phyloP scores from a whole-genome alignment of 2,888 invertebrate genomes.

The Nymphalis polychloros region DNA sequence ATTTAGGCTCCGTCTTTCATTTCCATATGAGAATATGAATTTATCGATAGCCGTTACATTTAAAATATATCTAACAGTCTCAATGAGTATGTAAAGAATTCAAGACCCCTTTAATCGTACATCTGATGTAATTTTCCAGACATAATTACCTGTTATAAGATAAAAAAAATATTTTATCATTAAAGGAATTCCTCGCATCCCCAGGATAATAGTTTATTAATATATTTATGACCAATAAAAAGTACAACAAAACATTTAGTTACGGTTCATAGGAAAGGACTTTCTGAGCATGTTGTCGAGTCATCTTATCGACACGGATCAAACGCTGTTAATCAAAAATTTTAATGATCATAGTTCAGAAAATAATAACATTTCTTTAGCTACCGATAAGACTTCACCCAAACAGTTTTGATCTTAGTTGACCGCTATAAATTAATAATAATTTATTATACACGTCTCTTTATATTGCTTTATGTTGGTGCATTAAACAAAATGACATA shows the following conservation, averaged over 20 bases:
- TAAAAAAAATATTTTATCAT: slow-evolving; percentile 11
- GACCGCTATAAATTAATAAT: slow-evolving; percentile 9
- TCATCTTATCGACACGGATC: slow-evolving; percentile 80
- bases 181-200: slow-evolving; percentile 46
- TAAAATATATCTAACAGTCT: not conserved
- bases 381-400: slow-evolving; percentile 52
- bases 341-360: slow-evolving; percentile 81
- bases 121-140: slow-evolving; percentile 6
- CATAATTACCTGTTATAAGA: slow-evolving; percentile 8
- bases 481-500: not conserved
- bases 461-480: slow-evolving; percentile 1
- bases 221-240: slow-evolving; percentile 66
- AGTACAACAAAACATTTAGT: slow-evolving; percentile 72
- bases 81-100: not conserved
- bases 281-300: slow-evolving; percentile 67
- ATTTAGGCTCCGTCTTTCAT: no score
- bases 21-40: no score
- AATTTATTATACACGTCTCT: not conserved
- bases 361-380: slow-evolving; percentile 78
- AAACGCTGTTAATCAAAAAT: slow-evolving; percentile 81
- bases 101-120: not conserved
- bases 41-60: not conserved
- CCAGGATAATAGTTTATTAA: slow-evolving; percentile 66
- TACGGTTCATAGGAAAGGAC: slow-evolving; percentile 73
- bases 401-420: slow-evolving; percentile 51